phyloP scores from a whole-genome alignment of 92 coral and sea anemone genomes.

The Ricordea florida region DNA sequence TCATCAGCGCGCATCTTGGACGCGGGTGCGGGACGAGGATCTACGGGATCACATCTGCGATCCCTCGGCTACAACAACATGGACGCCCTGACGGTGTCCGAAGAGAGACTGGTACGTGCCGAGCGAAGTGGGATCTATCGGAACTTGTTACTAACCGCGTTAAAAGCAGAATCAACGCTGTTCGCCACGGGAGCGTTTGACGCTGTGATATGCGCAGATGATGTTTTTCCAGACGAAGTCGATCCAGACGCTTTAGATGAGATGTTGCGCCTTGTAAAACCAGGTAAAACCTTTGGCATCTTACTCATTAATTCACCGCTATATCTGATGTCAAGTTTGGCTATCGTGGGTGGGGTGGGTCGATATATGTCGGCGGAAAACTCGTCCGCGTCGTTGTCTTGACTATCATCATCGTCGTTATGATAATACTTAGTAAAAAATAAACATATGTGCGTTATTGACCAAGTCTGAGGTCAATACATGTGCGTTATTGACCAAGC shows the following conservation, averaged over 20 bases:
- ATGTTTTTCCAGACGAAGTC: slow-evolving; percentile 39
- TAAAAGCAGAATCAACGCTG: slow-evolving; percentile 41
- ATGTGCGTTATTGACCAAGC: too few species aligned
- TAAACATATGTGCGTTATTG: too few species aligned
- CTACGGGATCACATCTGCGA: slow-evolving; percentile 32
- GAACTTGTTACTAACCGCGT: slow-evolving; percentile 33
- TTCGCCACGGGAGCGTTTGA: slow-evolving; percentile 49
- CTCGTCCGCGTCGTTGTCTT: too few species aligned
- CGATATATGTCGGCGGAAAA: too few species aligned
- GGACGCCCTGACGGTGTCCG: slow-evolving; percentile 47
- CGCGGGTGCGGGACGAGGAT: slow-evolving; percentile 40
- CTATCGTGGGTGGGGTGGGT: too few species aligned
- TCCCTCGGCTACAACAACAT: slow-evolving; percentile 51
- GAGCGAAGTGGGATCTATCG: slow-evolving; percentile 43
- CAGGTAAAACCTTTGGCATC: background rate
- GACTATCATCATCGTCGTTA: too few species aligned
- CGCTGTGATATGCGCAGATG: slow-evolving; percentile 52
- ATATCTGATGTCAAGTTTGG: too few species aligned
- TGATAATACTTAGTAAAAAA: too few species aligned
- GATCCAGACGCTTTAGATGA: slow-evolving; percentile 41
- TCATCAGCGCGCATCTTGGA: slow-evolving; percentile 29
- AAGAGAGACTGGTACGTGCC: slow-evolving; percentile 52
- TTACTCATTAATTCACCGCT: too few species aligned
- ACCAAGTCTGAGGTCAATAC: too few species aligned
- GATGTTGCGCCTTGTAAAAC: slow-evolving; percentile 45